Evolutionary conservation across 2,113 vertebrate species (phyloP).

Genomic region (Vanacampus margaritifer): DNA sequence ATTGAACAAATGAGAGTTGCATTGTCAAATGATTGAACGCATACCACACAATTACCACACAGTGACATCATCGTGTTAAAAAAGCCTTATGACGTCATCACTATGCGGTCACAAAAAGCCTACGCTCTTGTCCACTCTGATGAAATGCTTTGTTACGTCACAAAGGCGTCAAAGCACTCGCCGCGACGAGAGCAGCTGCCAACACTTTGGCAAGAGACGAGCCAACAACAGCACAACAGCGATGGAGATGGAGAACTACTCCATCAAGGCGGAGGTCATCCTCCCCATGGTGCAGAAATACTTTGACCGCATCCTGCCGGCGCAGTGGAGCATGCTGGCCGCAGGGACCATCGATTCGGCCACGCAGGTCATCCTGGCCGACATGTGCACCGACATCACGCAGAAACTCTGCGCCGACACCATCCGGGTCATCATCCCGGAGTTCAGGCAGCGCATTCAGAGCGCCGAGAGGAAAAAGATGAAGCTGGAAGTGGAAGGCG

Average conservation of each 20-base stretch:
- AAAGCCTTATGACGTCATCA: constrained; percentile 1
- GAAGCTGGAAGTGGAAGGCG: neutral
- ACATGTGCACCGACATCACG: constrained; percentile 11
- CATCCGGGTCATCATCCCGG: constrained; percentile 5
- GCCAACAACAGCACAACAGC: neutral
- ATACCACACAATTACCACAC: neutral
- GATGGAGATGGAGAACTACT: neutral
- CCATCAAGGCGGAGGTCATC: constrained; percentile 2
- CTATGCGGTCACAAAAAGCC: neutral
- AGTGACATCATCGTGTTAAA: neutral
- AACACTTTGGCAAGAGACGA: neutral
- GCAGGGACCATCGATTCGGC: neutral
- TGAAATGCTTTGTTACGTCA: neutral
- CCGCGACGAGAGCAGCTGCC: neutral
- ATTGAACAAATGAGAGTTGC: neutral
- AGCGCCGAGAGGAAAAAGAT: neutral
- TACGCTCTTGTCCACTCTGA: neutral
- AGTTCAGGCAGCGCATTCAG: constrained; percentile 1
- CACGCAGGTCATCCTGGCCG: constrained; percentile 6
- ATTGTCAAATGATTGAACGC: neutral
- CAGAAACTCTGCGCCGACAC: constrained; percentile 13
- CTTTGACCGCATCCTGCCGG: constrained; percentile 2
- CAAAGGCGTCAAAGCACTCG: neutral
- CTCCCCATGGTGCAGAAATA: neutral
- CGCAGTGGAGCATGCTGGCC: constrained; percentile 7